A percentile compares a stretch with the other conserved stretches of the same genome.
Evolutionary conservation across 2,797 vertebrate genomes (phyloP).

Genomic region (Austrolebias charrua): DNA sequence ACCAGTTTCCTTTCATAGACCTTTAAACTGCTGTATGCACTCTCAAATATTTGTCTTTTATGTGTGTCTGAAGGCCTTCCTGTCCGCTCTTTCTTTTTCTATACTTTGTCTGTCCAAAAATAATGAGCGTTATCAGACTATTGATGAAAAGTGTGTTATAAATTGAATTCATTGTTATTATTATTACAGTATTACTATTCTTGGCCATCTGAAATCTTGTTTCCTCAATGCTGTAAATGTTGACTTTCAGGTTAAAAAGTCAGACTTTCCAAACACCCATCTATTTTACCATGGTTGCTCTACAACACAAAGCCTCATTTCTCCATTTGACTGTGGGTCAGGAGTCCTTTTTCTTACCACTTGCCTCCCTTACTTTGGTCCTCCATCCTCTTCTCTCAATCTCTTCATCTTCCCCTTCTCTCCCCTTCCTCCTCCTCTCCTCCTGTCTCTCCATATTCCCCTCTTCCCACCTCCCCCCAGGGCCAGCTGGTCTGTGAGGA

Average conservation of each 20-base stretch:
- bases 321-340: constrained; percentile 96
- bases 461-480: constrained; percentile 67
- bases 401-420: constrained; percentile 68
- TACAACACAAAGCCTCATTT: constrained; percentile 89
- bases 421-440: constrained; percentile 80
- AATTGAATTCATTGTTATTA: no score
- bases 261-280: constrained; percentile 72
- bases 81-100: constrained; percentile 15
- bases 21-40: constrained; percentile 26
- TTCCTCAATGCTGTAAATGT: constrained; percentile 16
- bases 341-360: constrained; percentile 90
- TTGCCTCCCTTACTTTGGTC: constrained; percentile 62
- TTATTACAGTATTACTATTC: no score
- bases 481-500: constrained; percentile 99
- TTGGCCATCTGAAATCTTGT: constrained; percentile 7
- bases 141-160: no score
- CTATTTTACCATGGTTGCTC: constrained; percentile 90
- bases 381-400: constrained; percentile 75
- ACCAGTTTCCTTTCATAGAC: constrained; percentile 19
- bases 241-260: constrained; percentile 31
- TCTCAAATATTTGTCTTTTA: constrained; percentile 14
- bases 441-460: constrained; percentile 81
- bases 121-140: constrained; percentile 17
- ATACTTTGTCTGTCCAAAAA: background rate
- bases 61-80: constrained; percentile 7